A percentile compares a stretch with the other conserved stretches of the same genome.
Evolutionary conservation across 2,113 vertebrate species (phyloP).

Genomic region (Pycnonotus jocosus): DNA sequence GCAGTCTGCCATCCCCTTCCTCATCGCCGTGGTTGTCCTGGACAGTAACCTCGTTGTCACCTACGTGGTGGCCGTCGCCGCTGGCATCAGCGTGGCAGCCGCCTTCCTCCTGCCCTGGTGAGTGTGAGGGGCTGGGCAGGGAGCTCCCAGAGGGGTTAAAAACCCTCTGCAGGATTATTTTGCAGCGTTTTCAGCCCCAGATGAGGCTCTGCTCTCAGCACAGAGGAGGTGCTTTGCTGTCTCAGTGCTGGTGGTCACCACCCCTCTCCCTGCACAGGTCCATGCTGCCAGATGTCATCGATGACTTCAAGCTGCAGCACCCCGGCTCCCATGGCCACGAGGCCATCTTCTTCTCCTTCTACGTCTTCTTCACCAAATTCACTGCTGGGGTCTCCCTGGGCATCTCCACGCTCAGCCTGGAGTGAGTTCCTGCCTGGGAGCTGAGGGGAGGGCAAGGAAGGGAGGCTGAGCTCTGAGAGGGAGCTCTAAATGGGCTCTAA

Average conservation of each 20-base stretch:
- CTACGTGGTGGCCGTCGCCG: constrained; percentile 81
- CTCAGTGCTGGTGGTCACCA: neutral
- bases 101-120: constrained; percentile 92
- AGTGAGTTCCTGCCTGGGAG: constrained; percentile 72
- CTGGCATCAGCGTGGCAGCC: constrained; percentile 86
- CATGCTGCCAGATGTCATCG: constrained; percentile 91
- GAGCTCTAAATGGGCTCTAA: neutral
- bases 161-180: neutral
- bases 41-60: constrained; percentile 78
- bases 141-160: neutral
- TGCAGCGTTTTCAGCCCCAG: neutral
- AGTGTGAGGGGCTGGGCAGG: neutral
- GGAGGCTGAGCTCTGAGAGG: neutral
- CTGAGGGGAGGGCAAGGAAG: neutral
- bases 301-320: constrained; percentile 90
- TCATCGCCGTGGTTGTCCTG: constrained; percentile 77
- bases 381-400: constrained; percentile 90
- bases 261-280: constrained; percentile 72
- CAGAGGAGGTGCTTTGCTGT: neutral
- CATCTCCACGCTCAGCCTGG: constrained; percentile 89
- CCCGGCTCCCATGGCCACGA: constrained; percentile 79
- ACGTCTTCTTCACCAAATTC: constrained; percentile 96
- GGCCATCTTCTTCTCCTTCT: constrained; percentile 96
- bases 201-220: neutral
- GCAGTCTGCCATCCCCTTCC: constrained; percentile 90